phyloP scores from a whole-genome alignment of 1,140 invertebrate genomes.

The Teleogryllus occipitalis region DNA sequence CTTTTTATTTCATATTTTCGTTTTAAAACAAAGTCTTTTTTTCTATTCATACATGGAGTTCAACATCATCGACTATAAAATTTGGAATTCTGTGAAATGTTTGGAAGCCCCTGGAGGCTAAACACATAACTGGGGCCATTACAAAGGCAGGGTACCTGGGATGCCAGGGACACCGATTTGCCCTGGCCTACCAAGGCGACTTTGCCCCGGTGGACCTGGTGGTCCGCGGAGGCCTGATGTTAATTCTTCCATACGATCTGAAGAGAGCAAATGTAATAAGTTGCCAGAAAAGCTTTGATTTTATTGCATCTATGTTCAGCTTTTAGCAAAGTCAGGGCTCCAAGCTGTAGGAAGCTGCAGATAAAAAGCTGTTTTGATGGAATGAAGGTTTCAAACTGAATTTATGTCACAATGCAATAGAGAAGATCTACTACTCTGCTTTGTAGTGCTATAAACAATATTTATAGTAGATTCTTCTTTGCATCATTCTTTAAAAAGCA shows the following conservation, averaged over 20 bases:
- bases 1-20: too few relatives aligned
- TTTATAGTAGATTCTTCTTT: too few relatives aligned
- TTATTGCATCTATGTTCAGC: not conserved
- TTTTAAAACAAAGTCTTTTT: too few relatives aligned
- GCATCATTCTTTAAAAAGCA: too few relatives aligned
- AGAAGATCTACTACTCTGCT: too few relatives aligned
- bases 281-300: not conserved
- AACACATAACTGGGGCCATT: not conserved
- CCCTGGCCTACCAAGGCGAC: conserved; percentile 35
- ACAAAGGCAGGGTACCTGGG: conserved; percentile 36
- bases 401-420: too few relatives aligned
- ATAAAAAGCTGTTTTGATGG: not conserved
- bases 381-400: too few relatives aligned
- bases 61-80: too few relatives aligned
- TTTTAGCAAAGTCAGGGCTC: not conserved
- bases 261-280: conserved; percentile 29
- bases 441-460: too few relatives aligned
- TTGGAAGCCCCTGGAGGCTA: not conserved
- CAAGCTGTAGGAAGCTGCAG: not conserved
- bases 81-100: too few relatives aligned
- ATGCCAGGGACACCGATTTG: conserved; percentile 38
- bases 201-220: conserved; percentile 39
- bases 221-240: conserved; percentile 44
- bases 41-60: too few relatives aligned
- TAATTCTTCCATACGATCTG: conserved; percentile 46